Base-by-base conservation (phyloP, 92 coral and sea anemone species). In the Epizoanthus rinbou region DNA sequence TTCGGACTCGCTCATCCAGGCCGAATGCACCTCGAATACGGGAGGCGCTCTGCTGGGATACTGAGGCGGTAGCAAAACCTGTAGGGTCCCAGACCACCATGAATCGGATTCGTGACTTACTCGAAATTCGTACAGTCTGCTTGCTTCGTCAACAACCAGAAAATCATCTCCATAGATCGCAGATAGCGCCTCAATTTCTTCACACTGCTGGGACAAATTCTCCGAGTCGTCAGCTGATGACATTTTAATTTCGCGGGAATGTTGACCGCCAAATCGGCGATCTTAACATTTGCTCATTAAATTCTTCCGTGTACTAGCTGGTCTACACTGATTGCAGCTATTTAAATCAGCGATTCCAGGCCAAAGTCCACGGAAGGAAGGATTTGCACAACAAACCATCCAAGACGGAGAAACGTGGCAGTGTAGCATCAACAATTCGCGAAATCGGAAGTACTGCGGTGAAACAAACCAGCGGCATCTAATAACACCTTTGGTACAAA, bases 151-250 rank as follows among this genome's bases (percentile, higher is more conserved):
- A n/a, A 87, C 87, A 33, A 89, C 88, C 15, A 85, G 60, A 80
- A 96, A 94, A 85, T 96, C 99, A 4, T 96, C 90, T 52, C 93
- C 94, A 64, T 96, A 96, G 57, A 96, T 96, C 57, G 99, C 93
- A 47, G 93, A 79, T 4, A 96, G 85, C 3, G 95, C 99, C 85
- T 96, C 94, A 75, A 96, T 87, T 69, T 96, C 99, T 56, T 96
- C 98, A 9, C 76, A 41, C 73, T 96, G 99, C 8, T 88, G 87
- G 2, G 92, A 54, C 16, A 85, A 41, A 67, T 87, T 83, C 5
- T 89, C 91, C 31, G 82, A 82, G 1, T 57, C 79, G 67, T 85
- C 79, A 10, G 24, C 64, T 2, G 63, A 67, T 28, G 64, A 19
- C 31, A 18, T 37, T 3, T 3, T 66, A 64, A 22, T 28, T 45